Percentiles rank a stretch among this genome's conserved stretches.
phyloP scores from a whole-genome alignment of 2,113 vertebrate genomes.

The Anser cygnoides region DNA sequence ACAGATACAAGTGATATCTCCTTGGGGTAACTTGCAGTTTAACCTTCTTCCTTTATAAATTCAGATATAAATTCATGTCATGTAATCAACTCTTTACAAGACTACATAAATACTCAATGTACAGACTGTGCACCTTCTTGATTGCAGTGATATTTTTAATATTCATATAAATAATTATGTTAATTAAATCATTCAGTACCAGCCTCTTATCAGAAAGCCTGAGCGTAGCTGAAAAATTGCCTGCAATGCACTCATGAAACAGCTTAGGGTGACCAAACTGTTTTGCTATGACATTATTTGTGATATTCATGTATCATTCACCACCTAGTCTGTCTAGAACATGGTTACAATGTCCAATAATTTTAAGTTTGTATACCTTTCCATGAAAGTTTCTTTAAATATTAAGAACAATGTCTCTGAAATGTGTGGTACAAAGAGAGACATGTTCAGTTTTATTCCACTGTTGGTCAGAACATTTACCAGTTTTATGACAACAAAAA shows the following conservation, averaged over 20 bases:
- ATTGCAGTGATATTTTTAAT: constrained; percentile 77
- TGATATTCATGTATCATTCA: neutral
- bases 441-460: neutral
- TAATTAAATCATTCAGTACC: constrained; percentile 74
- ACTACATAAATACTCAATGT: constrained; percentile 67
- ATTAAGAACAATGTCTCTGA: neutral
- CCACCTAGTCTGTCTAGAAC: neutral
- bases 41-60: neutral
- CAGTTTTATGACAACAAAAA: neutral
- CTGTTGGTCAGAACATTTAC: neutral
- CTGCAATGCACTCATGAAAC: constrained; percentile 18
- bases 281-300: neutral
- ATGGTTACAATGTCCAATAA: neutral
- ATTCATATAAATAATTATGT: constrained; percentile 75
- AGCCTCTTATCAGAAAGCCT: constrained; percentile 54
- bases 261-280: neutral
- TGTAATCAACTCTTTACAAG: constrained; percentile 71
- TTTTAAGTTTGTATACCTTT: neutral
- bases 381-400: neutral
- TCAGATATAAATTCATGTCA: constrained; percentile 41
- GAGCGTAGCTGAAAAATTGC: constrained; percentile 52
- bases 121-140: constrained; percentile 67
- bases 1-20: neutral
- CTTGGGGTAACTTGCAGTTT: neutral
- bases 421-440: neutral